Evolutionary conservation across 2,797 vertebrate species (phyloP), one percentile per base, ranked within the genome.

Genomic region (Dromococcyx pavoninus): DNA sequence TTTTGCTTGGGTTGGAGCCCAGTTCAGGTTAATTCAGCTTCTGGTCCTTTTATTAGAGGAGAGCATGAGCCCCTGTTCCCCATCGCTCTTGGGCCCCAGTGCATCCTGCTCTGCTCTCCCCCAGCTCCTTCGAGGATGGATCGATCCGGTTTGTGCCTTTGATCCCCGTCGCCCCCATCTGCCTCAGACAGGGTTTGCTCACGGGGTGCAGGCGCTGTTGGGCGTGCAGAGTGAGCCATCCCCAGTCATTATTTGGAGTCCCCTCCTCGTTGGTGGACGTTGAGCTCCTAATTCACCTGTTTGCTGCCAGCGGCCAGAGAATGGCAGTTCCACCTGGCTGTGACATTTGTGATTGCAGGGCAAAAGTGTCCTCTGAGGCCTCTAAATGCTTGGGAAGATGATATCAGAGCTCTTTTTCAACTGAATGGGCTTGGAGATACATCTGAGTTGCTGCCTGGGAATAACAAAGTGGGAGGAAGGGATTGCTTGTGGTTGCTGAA

Each of bases 401-500:
- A 33, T 91, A 96, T 94, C 92, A 84, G 83, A 77, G 78, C 77
- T 95, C 93, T 86, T 92, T 96, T 95, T 95, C 91, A 95, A 91
- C 93, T 73, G 88, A 87, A 81, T 78, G 41, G 71, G 74, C 81
- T 95, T 93, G 93, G 81, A 95, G 95, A 96, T 96, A 95, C 0
- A 93, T 96, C 88, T 76, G 56, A 80, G 83, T 79, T 94, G 64
- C 80, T 91, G 91, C 75, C 88, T 95, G 93, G 77, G 88, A 92
- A n/a, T 87, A 92, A 88, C 48, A 51, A 66, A 88, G 86, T 90
- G 80, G 88, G 93, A 86, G 88, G 83, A 94, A 91, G n/a, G 74
- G 67, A 88, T 66, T 79, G 92, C 81, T 86, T 94, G 88, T 79
- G 93, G 94, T 86, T 91, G 80, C 83, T 86, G 66, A 73, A 91